Percentiles rank a stretch among this genome's conserved stretches.
Evolutionary conservation across 2,888 invertebrate species (phyloP).

Genomic region (Leptogaster cylindrica): DNA sequence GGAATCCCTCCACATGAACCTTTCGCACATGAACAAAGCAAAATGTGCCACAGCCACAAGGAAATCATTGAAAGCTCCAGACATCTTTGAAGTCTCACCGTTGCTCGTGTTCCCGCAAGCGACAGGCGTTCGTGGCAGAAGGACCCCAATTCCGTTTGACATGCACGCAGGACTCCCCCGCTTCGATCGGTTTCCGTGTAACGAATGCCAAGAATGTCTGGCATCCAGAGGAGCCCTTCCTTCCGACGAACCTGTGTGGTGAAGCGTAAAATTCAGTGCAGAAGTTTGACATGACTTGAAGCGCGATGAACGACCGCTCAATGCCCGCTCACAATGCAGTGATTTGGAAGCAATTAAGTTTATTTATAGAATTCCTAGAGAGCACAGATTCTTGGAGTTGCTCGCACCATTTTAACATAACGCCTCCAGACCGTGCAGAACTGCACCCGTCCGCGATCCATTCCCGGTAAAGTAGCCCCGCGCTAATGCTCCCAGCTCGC

Average conservation of each 20-base stretch:
- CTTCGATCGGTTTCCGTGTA: background rate
- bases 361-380: constrained; percentile 45
- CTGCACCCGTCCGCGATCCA: too few species aligned
- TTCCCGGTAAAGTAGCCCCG: too few species aligned
- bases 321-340: constrained; percentile 40
- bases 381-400: too few species aligned
- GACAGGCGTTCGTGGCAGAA: constrained; percentile 18
- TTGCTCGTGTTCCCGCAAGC: constrained; percentile 11
- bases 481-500: constrained; percentile 28
- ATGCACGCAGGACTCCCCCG: constrained; percentile 19
- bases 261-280: constrained; percentile 46
- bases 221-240: constrained; percentile 20
- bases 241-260: constrained; percentile 21
- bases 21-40: background rate
- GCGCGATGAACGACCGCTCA: constrained; percentile 25
- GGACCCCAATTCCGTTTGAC: constrained; percentile 16
- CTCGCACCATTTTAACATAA: too few species aligned
- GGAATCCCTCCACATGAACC: constrained; percentile 13
- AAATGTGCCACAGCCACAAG: constrained; percentile 14
- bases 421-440: too few species aligned
- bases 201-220: constrained; percentile 39
- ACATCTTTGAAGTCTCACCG: constrained; percentile 14
- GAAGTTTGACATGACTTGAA: constrained; percentile 46
- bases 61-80: constrained; percentile 28
- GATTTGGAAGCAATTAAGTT: constrained; percentile 47